Evolutionary conservation across 2,888 invertebrate genomes (phyloP).

Genomic region (Polydrusus tereticollis): DNA sequence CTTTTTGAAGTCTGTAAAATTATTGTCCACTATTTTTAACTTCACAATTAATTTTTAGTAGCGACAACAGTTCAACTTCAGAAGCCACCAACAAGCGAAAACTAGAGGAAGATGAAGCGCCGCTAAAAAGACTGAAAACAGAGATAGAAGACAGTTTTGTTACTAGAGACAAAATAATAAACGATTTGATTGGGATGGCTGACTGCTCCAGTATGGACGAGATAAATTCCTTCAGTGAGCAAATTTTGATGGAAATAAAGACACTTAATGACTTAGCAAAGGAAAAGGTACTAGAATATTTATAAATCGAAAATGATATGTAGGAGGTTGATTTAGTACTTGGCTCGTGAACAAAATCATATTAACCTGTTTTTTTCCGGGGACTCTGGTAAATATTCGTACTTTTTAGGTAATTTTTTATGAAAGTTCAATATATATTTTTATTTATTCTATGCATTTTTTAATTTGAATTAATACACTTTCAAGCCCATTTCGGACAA

Average conservation of each 20-base stretch:
- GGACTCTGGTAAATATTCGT: too few relatives aligned
- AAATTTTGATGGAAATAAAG: constrained; percentile 76
- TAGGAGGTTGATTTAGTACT: too few relatives aligned
- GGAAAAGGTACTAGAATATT: constrained; percentile 70
- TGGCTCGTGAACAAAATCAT: too few relatives aligned
- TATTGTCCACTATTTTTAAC: background rate
- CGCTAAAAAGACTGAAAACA: constrained; percentile 61
- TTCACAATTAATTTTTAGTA: background rate
- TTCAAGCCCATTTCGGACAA: too few relatives aligned
- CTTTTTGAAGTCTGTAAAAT: background rate
- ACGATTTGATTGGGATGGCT: constrained; percentile 75
- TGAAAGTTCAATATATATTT: too few relatives aligned
- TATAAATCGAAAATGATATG: background rate
- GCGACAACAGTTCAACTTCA: constrained; percentile 20
- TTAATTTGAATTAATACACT: too few relatives aligned
- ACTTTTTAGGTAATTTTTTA: too few relatives aligned
- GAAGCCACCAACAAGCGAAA: constrained; percentile 32
- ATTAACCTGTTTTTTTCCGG: too few relatives aligned
- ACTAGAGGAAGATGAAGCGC: constrained; percentile 56
- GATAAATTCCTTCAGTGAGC: constrained; percentile 75
- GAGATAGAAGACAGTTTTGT: constrained; percentile 63
- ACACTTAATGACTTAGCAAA: constrained; percentile 80
- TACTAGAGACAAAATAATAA: constrained; percentile 73
- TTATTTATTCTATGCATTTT: too few relatives aligned
- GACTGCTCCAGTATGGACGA: constrained; percentile 74